Percentiles rank a stretch among this genome's conserved stretches.
Conservation (phyloP, 2,888 invertebrate species). For the Drosophila paranaensis region DNA sequence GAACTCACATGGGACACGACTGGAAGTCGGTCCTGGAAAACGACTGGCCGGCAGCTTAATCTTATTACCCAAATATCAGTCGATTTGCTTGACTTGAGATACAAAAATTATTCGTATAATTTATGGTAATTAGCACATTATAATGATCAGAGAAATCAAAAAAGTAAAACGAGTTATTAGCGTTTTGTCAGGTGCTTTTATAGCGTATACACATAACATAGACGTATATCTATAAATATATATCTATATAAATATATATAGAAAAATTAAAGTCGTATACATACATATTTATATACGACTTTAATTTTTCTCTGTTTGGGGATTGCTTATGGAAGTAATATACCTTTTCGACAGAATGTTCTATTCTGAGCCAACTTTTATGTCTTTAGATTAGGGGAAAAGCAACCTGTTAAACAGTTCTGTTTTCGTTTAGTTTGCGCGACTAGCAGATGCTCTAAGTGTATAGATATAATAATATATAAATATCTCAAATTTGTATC, state of each 20-base stretch:
- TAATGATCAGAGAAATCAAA: constrained; percentile 4
- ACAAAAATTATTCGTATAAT: not conserved
- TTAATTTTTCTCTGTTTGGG: not conserved
- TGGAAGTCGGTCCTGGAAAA: not conserved
- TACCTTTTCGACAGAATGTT: not conserved
- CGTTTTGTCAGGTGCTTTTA: not conserved
- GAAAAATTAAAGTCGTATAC: too few relatives aligned
- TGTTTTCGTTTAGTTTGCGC: not conserved
- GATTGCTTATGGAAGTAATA: not conserved
- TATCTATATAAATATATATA: not conserved
- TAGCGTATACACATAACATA: not conserved
- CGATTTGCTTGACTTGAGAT: not conserved
- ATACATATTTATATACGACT: not conserved
- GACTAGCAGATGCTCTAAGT: not conserved
- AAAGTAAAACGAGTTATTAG: constrained; percentile 9
- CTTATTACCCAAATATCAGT: not conserved
- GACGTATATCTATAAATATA: not conserved
- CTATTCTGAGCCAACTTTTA: not conserved
- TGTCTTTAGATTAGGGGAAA: not conserved
- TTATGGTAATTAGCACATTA: constrained; percentile 28
- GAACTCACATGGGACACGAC: constrained; percentile 11
- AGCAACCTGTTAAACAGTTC: not conserved
- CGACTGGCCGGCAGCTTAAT: not conserved
- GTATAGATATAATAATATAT: not conserved
- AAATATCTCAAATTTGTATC: not conserved